phyloP scores from a whole-genome alignment of 2,113 vertebrate genomes.

The Empidonax alnorum region DNA sequence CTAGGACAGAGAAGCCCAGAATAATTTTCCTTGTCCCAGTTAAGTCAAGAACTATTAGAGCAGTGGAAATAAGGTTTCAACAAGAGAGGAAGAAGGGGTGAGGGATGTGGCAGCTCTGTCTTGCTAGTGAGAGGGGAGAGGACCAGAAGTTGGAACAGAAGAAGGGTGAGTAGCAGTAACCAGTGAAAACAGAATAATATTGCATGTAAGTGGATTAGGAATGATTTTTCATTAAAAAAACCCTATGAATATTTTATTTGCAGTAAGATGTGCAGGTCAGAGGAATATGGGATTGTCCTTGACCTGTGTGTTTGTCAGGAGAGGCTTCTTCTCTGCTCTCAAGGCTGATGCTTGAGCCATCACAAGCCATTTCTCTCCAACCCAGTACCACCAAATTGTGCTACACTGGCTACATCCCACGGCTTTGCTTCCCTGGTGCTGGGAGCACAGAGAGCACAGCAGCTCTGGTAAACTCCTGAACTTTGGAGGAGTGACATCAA shows the following conservation, averaged over 20 bases:
- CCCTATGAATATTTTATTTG: not conserved
- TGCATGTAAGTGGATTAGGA: not conserved
- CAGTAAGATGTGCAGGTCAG: not conserved
- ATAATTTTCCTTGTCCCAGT: constrained; percentile 69
- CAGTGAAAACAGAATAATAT: not conserved
- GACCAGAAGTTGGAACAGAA: not conserved
- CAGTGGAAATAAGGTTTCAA: constrained; percentile 39
- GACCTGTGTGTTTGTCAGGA: not conserved
- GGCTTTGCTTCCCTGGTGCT: not conserved
- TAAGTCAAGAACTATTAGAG: constrained; percentile 69
- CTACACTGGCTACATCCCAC: rapidly evolving
- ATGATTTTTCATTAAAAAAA: not conserved
- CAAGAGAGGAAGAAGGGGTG: not conserved
- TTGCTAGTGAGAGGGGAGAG: not conserved
- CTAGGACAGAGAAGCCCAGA: constrained; percentile 49
- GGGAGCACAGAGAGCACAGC: not conserved
- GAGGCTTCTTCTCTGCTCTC: not conserved
- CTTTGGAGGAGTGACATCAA: not conserved
- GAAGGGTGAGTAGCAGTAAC: not conserved
- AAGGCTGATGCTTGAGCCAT: not conserved
- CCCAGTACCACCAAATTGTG: rapidly evolving
- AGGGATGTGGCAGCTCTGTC: constrained; percentile 38
- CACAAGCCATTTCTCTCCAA: not conserved
- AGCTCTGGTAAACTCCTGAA: not conserved
- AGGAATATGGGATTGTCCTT: not conserved